phyloP scores from a whole-genome alignment of 2,888 invertebrate genomes.

The Drosophila recens region DNA sequence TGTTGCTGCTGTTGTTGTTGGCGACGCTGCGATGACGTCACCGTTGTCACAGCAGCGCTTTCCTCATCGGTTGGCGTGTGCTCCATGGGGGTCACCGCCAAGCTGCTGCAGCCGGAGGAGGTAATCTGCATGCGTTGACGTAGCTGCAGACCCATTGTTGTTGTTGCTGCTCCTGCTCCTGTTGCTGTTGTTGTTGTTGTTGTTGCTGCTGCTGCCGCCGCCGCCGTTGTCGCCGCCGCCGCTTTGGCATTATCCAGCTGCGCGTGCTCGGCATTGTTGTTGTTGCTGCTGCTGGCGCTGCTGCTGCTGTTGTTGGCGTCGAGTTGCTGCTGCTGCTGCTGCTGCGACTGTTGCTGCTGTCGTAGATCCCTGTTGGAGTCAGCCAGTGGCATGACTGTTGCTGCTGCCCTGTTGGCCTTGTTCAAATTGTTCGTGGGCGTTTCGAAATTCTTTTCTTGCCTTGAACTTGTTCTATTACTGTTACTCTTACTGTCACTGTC shows the following conservation, averaged over 20 bases:
- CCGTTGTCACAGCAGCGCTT: slow-evolving; percentile 69
- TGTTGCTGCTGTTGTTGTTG: slow-evolving; percentile 70
- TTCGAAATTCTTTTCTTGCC: slow-evolving; percentile 28
- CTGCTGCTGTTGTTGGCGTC: slow-evolving; percentile 57
- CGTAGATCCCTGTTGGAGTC: slow-evolving; percentile 84
- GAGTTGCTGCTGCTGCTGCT: slow-evolving; percentile 59
- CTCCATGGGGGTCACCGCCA: slow-evolving; percentile 83
- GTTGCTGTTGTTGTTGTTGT: slow-evolving; percentile 20
- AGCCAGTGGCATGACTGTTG: slow-evolving; percentile 83
- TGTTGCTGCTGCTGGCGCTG: slow-evolving; percentile 50
- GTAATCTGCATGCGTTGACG: slow-evolving; percentile 82
- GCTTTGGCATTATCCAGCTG: slow-evolving; percentile 53
- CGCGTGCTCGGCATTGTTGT: slow-evolving; percentile 46
- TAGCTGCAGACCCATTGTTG: slow-evolving; percentile 66
- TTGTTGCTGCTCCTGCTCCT: slow-evolving; percentile 21
- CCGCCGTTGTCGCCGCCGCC: slow-evolving; percentile 43
- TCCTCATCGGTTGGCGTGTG: slow-evolving; percentile 83
- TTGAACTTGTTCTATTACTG: slow-evolving; percentile 23
- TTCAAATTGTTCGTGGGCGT: slow-evolving; percentile 56
- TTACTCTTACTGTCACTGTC: slow-evolving; percentile 8
- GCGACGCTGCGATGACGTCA: slow-evolving; percentile 76
- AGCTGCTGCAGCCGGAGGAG: slow-evolving; percentile 82
- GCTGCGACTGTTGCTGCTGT: slow-evolving; percentile 32
- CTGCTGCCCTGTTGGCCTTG: slow-evolving; percentile 53
- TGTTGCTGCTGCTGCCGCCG: slow-evolving; percentile 12